Conservation (phyloP, 2,888 invertebrate species). For the Unio pictorum region DNA sequence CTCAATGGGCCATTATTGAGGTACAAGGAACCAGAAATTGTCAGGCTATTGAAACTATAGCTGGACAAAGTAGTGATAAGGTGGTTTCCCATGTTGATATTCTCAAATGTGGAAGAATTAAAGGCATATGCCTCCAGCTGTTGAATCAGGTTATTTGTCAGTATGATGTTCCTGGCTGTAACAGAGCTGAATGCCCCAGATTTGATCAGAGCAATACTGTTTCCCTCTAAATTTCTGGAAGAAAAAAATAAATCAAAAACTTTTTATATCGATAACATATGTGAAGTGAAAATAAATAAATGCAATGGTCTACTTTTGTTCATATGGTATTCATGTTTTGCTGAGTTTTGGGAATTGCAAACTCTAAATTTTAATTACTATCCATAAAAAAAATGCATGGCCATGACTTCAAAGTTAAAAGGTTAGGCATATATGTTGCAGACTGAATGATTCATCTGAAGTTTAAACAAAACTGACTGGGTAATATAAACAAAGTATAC, state of each 20-base stretch:
- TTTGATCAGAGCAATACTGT: constrained; percentile 39
- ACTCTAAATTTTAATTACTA: no score
- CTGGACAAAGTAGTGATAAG: no score
- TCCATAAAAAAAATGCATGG: no score
- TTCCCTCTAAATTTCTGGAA: constrained; percentile 31
- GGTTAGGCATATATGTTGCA: no score
- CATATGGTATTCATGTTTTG: background rate
- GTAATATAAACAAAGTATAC: no score
- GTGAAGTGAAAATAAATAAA: background rate
- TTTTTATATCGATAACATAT: background rate
- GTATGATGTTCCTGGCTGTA: constrained; percentile 6
- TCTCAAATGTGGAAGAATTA: constrained; percentile 3
- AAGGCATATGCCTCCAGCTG: constrained; percentile 32
- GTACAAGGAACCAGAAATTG: no score
- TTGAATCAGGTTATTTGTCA: constrained; percentile 32
- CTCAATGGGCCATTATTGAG: no score
- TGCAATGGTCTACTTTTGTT: background rate
- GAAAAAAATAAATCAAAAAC: background rate
- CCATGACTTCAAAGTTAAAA: no score
- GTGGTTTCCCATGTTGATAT: no score
- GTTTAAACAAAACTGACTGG: no score
- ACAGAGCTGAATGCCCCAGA: constrained; percentile 35
- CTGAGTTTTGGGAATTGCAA: background rate
- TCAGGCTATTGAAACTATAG: no score
- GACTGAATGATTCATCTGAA: no score